phyloP scores from a whole-genome alignment of 2,113 vertebrate genomes.

The Burhinus bistriatus region DNA sequence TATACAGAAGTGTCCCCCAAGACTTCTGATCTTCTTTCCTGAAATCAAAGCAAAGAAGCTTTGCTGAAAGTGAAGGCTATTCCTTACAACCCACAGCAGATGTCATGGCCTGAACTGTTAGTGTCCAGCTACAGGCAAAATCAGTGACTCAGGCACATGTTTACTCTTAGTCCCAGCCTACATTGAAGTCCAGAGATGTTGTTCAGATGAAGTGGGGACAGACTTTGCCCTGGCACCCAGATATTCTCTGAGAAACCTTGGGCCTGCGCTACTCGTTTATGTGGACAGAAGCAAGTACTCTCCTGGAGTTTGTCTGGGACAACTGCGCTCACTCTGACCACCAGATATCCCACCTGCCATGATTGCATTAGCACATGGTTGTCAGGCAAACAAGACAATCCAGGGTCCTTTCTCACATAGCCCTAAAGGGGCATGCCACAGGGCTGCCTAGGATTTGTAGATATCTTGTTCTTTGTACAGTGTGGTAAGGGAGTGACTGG shows the following conservation, averaged over 20 bases:
- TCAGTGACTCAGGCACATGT: not conserved
- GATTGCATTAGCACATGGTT: not conserved
- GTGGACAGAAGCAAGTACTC: not conserved
- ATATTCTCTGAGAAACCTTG: not conserved
- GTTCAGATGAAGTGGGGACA: not conserved
- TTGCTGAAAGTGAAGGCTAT: not conserved
- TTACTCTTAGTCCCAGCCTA: not conserved
- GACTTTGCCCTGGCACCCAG: not conserved
- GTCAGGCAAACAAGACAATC: not conserved
- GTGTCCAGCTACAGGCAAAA: not conserved
- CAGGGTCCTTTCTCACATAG: not conserved
- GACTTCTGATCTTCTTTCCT: not conserved
- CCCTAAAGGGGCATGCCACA: not conserved
- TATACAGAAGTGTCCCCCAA: not conserved
- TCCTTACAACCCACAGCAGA: not conserved
- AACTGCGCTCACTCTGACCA: not conserved
- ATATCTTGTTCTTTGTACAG: not conserved
- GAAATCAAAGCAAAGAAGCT: not conserved
- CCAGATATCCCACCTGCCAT: not conserved
- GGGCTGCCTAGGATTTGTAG: not conserved
- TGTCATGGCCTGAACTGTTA: not conserved
- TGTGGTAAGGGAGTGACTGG: not conserved
- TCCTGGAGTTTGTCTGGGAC: not conserved
- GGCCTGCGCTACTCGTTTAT: not conserved
- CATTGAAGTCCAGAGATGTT: not conserved